These are phyloP conservation scores for Atrichornis clamosus DNA, from an alignment of 2,113 vertebrate species.

Conservation along the genomic window DNA sequence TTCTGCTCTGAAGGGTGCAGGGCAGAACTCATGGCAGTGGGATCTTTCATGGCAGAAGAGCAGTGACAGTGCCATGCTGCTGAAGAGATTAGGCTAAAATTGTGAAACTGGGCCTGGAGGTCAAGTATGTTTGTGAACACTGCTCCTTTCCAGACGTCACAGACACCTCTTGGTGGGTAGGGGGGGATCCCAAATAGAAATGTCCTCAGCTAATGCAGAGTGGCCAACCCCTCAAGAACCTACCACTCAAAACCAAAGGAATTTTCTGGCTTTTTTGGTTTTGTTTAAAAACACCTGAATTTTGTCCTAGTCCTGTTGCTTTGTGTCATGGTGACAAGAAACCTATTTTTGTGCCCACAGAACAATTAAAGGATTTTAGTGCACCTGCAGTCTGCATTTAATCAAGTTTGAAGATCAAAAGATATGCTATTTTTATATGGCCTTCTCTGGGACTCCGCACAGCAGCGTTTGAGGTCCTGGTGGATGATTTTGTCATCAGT, in stretches of 20 bases:
- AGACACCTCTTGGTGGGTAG: neutral
- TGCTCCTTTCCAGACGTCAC: neutral
- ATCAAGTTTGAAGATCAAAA: neutral
- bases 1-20: neutral
- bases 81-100: neutral
- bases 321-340: neutral
- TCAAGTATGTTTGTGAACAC: rapidly evolving
- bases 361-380: neutral
- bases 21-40: neutral
- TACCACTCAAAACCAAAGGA: neutral
- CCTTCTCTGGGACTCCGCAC: neutral
- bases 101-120: neutral
- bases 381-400: slow-evolving; percentile 5
- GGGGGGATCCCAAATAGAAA: neutral
- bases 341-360: neutral
- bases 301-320: neutral
- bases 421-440: slow-evolving; percentile 30
- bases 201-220: neutral
- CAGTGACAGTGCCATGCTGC: rapidly evolving
- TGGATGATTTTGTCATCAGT: neutral
- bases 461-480: neutral
- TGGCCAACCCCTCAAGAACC: neutral
- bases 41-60: neutral
- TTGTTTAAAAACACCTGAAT: neutral
- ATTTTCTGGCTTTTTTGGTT: neutral